Evolutionary conservation across 2,797 vertebrate genomes (phyloP).

Genomic region (Heteromormyrus szaboi): DNA sequence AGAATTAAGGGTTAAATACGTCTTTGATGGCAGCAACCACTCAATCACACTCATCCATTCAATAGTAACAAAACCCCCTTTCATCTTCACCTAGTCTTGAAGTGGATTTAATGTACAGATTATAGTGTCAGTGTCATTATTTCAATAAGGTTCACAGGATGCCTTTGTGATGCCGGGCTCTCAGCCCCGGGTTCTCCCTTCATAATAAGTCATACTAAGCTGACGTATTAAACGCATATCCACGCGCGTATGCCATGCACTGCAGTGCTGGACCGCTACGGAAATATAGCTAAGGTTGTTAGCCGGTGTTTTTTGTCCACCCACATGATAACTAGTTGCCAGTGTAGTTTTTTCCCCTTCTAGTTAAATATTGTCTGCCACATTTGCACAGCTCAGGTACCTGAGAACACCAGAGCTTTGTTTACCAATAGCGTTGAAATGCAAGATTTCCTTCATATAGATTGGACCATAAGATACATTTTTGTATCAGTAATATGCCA

Average conservation of each 20-base stretch:
- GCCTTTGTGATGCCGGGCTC: background rate
- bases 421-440: background rate
- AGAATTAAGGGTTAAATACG: background rate
- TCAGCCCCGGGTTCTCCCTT: background rate
- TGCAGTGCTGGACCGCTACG: background rate
- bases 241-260: background rate
- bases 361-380: background rate
- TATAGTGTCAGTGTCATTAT: background rate
- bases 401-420: background rate
- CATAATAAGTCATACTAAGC: background rate
- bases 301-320: background rate
- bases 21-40: background rate
- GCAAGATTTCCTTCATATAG: background rate
- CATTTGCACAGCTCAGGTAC: background rate
- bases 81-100: background rate
- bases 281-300: background rate
- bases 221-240: background rate
- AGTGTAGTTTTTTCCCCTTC: background rate
- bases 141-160: background rate
- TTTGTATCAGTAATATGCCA: background rate
- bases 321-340: background rate
- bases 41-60: background rate
- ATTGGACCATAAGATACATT: background rate
- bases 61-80: background rate
- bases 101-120: background rate